Evolutionary conservation across 2,113 vertebrate genomes (phyloP).

Genomic region (Mesoclemmys tuberculata): DNA sequence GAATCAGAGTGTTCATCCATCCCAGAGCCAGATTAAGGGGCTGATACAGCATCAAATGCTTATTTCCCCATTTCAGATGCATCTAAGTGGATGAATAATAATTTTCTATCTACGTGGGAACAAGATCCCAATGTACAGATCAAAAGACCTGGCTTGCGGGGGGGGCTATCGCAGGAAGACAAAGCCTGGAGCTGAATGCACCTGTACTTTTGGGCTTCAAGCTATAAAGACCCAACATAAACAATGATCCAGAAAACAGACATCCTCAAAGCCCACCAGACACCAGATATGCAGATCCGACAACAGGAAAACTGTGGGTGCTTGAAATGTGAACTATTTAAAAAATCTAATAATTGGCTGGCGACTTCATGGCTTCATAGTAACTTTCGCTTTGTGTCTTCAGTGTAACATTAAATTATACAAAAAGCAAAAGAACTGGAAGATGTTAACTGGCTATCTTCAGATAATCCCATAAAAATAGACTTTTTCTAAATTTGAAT

Average conservation of each 20-base stretch:
- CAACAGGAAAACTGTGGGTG: not conserved
- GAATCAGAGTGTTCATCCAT: not conserved
- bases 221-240: not conserved
- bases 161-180: not conserved
- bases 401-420: not conserved
- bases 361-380: not conserved
- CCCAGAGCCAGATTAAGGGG: not conserved
- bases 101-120: not conserved
- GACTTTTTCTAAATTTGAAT: not conserved
- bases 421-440: not conserved
- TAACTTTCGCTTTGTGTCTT: not conserved
- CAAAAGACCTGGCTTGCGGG: not conserved
- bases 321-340: not conserved
- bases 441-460: not conserved
- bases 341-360: not conserved
- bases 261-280: not conserved
- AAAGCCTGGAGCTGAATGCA: not conserved
- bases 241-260: not conserved
- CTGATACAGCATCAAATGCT: not conserved
- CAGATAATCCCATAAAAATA: rapidly evolving
- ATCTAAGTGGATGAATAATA: not conserved
- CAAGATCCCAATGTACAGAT: not conserved
- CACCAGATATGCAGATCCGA: not conserved
- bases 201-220: not conserved
- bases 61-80: not conserved